Evolutionary conservation across 2,797 vertebrate species (phyloP).

Genomic region (Alauda arvensis): DNA sequence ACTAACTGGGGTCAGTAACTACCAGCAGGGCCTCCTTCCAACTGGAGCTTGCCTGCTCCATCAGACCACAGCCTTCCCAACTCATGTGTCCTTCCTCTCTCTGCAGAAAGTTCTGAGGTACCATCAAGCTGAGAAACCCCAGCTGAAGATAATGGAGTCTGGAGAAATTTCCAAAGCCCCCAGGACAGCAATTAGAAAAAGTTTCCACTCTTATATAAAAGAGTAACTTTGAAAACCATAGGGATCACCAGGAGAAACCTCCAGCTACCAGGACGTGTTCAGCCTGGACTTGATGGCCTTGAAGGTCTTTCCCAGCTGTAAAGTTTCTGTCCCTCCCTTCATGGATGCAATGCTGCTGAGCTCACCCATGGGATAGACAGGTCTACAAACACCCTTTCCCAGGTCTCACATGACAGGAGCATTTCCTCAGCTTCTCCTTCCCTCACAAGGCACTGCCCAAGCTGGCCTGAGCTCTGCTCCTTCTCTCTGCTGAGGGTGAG

Average conservation of each 20-base stretch:
- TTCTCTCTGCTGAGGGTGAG: not conserved
- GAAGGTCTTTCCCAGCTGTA: not conserved
- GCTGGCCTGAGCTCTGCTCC: not conserved
- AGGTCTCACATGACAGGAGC: not conserved
- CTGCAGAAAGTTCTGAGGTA: not conserved
- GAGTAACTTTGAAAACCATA: not conserved
- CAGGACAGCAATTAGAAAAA: not conserved
- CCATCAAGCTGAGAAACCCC: not conserved
- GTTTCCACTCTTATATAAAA: not conserved
- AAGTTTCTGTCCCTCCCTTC: not conserved
- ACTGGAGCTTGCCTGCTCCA: not conserved
- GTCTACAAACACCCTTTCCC: not conserved
- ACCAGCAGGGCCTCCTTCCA: not conserved
- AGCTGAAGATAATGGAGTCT: not conserved
- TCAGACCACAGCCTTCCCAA: not conserved
- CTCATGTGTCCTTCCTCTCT: not conserved
- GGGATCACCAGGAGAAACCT: not conserved
- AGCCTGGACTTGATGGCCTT: not conserved
- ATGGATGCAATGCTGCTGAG: not conserved
- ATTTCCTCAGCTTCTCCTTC: not conserved
- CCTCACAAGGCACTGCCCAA: not conserved
- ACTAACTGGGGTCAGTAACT: not conserved
- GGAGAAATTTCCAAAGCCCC: not conserved
- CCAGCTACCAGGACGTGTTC: not conserved
- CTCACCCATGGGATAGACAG: not conserved